Percentiles rank a stretch among this genome's conserved stretches.
Conservation (phyloP, 2,797 vertebrate genomes). For the Emys orbicularis region DNA sequence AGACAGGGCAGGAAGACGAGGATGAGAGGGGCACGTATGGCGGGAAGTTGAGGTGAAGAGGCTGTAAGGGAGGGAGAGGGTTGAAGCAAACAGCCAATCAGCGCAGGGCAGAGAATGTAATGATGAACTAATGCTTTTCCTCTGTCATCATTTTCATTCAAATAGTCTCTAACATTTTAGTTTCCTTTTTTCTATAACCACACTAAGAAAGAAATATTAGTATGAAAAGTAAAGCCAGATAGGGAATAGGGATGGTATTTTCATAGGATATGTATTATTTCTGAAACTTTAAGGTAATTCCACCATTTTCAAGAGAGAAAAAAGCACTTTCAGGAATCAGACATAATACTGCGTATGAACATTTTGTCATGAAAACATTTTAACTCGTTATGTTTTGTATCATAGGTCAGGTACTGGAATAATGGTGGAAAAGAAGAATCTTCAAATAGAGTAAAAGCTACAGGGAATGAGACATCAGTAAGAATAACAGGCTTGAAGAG, state of each 20-base stretch:
- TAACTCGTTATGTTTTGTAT: neutral
- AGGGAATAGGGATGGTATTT: neutral
- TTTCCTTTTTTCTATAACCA: slow-evolving; percentile 16
- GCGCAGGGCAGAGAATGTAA: too few species aligned
- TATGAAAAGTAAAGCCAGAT: neutral
- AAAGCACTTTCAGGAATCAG: neutral
- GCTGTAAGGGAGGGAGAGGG: neutral
- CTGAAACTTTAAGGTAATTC: neutral
- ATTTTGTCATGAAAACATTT: neutral
- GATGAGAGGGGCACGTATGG: neutral
- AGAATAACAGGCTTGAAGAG: slow-evolving; percentile 90
- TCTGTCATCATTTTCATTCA: slow-evolving; percentile 22
- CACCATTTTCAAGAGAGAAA: neutral
- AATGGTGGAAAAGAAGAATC: slow-evolving; percentile 92
- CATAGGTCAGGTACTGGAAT: slow-evolving; percentile 93
- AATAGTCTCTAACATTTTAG: neutral
- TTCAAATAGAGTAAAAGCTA: slow-evolving; percentile 89
- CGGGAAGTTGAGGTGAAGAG: neutral
- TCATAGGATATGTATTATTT: slow-evolving; percentile 3
- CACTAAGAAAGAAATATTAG: slow-evolving; percentile 4
- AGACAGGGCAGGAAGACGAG: neutral
- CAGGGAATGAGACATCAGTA: slow-evolving; percentile 89
- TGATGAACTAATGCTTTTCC: neutral
- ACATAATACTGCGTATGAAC: neutral
- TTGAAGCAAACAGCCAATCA: neutral